Percentiles rank a stretch among this genome's conserved stretches.
phyloP scores from a whole-genome alignment of 2,888 invertebrate genomes.

The Anthophora plumipes region DNA sequence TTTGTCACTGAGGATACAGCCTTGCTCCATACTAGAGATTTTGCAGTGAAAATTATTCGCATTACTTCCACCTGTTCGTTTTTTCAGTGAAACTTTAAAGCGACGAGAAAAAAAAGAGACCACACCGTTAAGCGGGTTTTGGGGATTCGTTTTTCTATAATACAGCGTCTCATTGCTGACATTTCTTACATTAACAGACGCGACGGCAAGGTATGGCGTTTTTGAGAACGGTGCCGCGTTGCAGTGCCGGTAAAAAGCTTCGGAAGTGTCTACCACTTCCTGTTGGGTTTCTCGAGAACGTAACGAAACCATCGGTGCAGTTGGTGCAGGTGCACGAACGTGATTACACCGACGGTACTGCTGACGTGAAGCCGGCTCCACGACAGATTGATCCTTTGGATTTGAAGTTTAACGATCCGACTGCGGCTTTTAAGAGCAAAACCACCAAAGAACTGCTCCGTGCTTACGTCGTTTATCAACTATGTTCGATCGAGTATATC shows the following conservation, averaged over 20 bases:
- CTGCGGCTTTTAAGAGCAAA: conserved; percentile 98
- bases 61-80: conserved; percentile 7
- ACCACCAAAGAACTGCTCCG: conserved; percentile 95
- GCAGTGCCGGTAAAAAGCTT: conserved; percentile 79
- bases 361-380: conserved; percentile 69
- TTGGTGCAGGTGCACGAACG: conserved; percentile 77
- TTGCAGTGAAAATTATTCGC: conserved; percentile 27
- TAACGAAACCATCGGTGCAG: conserved; percentile 71
- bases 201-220: conserved; percentile 79
- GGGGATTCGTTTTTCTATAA: conserved; percentile 18
- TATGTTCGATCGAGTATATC: conserved; percentile 94
- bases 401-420: conserved; percentile 93
- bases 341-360: conserved; percentile 63
- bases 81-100: conserved; percentile 37
- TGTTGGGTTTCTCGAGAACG: conserved; percentile 71
- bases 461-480: conserved; percentile 95
- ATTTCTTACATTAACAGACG: conserved; percentile 51
- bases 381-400: conserved; percentile 90
- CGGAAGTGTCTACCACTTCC: conserved; percentile 74
- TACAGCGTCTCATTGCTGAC: conserved; percentile 45
- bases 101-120: neutral
- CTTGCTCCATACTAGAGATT: conserved; percentile 23
- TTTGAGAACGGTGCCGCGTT: conserved; percentile 80
- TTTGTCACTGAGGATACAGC: conserved; percentile 50
- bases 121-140: conserved; percentile 17